Conservation (phyloP, 30 jellyfish, hydroid and myxozoan species). For the Aurelia sp. region DNA sequence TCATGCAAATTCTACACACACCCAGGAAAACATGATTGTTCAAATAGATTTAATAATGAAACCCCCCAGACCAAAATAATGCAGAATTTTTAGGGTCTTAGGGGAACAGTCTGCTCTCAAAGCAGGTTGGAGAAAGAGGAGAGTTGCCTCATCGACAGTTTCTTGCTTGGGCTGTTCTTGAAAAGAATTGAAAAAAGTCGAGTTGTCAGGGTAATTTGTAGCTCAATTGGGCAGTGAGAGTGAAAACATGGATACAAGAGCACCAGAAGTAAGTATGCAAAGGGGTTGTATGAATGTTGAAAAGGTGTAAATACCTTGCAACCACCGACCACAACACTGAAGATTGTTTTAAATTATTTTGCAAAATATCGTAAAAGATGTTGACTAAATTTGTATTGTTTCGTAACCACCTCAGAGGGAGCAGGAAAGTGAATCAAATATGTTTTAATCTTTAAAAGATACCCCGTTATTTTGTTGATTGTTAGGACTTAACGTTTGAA, state of each 20-base stretch:
- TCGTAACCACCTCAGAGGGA: no score
- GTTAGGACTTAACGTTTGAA: no score
- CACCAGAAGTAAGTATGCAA: neutral
- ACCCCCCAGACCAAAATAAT: slow-evolving; percentile 52
- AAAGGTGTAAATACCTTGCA: no score
- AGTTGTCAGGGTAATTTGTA: neutral
- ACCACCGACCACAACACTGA: no score
- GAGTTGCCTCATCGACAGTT: neutral
- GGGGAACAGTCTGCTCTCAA: slow-evolving; percentile 51
- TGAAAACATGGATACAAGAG: slow-evolving; percentile 1
- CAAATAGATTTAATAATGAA: slow-evolving; percentile 6
- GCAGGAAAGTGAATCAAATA: no score
- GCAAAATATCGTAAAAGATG: no score
- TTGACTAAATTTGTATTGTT: no score
- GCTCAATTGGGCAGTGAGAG: neutral
- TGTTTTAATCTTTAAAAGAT: no score
- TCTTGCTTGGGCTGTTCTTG: slow-evolving; percentile 19
- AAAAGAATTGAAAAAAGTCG: neutral
- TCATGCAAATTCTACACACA: slow-evolving; percentile 58
- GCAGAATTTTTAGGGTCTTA: slow-evolving; percentile 5
- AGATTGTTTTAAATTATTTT: no score
- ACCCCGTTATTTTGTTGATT: no score
- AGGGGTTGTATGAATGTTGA: no score
- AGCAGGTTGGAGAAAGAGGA: slow-evolving; percentile 17
- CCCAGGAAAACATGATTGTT: slow-evolving; percentile 75